Conservation (phyloP, 2,797 vertebrate genomes). For the Leptodactylus fallax region DNA sequence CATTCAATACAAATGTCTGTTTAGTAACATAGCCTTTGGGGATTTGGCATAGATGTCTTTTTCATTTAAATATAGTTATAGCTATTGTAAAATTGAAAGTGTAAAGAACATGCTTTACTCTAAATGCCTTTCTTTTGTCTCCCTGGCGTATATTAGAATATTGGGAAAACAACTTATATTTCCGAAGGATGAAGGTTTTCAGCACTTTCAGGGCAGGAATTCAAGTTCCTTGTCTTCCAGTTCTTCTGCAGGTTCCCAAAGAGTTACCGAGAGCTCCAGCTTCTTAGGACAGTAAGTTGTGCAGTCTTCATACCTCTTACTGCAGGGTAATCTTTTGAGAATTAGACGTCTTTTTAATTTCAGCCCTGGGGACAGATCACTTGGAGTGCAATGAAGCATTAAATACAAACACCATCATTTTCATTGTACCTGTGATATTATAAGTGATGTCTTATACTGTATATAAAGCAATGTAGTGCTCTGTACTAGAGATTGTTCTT, state of each 20-base stretch:
- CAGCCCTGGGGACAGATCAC: not conserved
- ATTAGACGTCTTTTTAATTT: not conserved
- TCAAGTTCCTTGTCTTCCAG: constrained; percentile 37
- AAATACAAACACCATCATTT: not conserved
- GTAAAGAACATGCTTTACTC: not conserved
- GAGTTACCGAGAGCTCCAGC: constrained; percentile 62
- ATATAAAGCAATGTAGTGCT: not conserved
- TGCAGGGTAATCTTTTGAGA: not conserved
- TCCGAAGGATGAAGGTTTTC: constrained; percentile 81
- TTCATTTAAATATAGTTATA: too few species aligned
- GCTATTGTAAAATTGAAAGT: not conserved
- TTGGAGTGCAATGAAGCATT: not conserved
- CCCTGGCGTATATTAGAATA: constrained; percentile 71
- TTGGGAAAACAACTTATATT: constrained; percentile 80
- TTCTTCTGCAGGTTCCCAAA: constrained; percentile 34
- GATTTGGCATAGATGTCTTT: not conserved
- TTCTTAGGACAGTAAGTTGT: constrained; percentile 76
- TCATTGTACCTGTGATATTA: not conserved
- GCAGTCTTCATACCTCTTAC: not conserved
- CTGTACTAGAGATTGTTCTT: not conserved
- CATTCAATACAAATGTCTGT: too few species aligned
- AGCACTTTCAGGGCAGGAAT: constrained; percentile 73
- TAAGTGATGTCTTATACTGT: not conserved
- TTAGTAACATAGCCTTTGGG: not conserved
- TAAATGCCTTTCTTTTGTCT: not conserved